Evolutionary conservation across 2,113 vertebrate genomes (phyloP), one percentile per base, ranked within the genome.

Genomic region (Oryzias curvinotus): DNA sequence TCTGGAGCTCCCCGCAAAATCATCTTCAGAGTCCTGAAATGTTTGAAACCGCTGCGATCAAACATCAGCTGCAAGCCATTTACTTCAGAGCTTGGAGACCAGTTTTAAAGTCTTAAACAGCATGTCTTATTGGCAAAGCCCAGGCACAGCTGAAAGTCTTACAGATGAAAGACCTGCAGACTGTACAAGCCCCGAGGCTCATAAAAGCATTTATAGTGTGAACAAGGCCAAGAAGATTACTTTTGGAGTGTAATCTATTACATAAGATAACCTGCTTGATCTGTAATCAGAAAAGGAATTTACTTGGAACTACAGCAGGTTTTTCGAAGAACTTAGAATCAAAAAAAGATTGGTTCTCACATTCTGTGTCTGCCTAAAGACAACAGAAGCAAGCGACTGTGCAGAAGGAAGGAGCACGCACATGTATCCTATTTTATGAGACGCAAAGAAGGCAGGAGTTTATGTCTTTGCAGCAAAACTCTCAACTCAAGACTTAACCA

Each of bases 31-130:
- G 75, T 78, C 16, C 68, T 41, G 19, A 71, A 80, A 74, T 63
- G 57, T 68, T 71, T 73, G 30, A 83, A 73, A 75, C 73, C 77
- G 63, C 74, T 65, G 64, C 75, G 68, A 48, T 49, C 66, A 61
- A 76, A 71, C 77, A 76, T 82, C 80, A 84, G 75, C 82, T 89
- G 85, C 64, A 80, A 87, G 63, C 76, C 78, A 87, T 85, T 86
- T 79, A 71, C 21, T 77, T 63, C 62, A 57, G 68, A 75, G 77
- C 70, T 76, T 65, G 68, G 13, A 50, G 78, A 80, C 58, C 19
- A 67, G 74, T 80, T 86, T 83, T 78, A 78, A 87, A 76, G 78
- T 75, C 78, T 82, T 82, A 73, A 88, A 82, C 81, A 65, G 70
- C 75, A 75, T 78, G 76, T 87, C 86, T 83, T 75, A 82, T 82